phyloP scores from a whole-genome alignment of 2,888 invertebrate genomes.

The Conchocele bisecta region DNA sequence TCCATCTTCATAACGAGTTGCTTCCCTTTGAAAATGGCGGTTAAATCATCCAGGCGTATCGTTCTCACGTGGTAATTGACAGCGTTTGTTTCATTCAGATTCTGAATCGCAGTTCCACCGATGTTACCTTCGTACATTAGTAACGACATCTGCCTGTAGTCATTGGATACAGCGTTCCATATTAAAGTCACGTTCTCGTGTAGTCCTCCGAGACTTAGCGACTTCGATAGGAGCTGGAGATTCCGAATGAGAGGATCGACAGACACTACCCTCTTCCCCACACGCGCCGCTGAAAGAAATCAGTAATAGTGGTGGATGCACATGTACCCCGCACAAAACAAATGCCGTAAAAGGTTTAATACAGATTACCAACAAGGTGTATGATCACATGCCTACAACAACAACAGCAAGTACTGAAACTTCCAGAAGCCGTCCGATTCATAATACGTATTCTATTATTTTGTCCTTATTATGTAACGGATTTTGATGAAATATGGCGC shows the following conservation, averaged over 20 bases:
- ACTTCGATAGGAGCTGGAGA: constrained; percentile 29
- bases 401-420: too few species aligned
- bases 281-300: constrained; percentile 17
- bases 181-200: constrained; percentile 33
- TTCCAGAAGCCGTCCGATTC: too few species aligned
- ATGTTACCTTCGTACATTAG: constrained; percentile 35
- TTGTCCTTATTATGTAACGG: too few species aligned
- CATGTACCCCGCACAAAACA: too few species aligned
- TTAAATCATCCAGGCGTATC: constrained; percentile 18
- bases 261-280: constrained; percentile 27
- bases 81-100: background rate
- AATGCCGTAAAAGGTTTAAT: too few species aligned
- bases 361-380: too few species aligned
- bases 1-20: constrained; percentile 3
- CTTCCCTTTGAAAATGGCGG: constrained; percentile 17
- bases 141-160: constrained; percentile 19
- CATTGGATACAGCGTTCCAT: constrained; percentile 50
- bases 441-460: too few species aligned
- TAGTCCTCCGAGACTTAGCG: constrained; percentile 28
- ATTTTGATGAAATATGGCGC: too few species aligned
- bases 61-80: background rate
- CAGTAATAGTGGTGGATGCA: too few species aligned
- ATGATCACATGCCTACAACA: too few species aligned
- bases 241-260: constrained; percentile 37
- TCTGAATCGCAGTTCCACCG: constrained; percentile 44